Evolutionary conservation across 1,140 invertebrate species (phyloP), one percentile per base, ranked within the genome.

Genomic region (Aricia agestis): DNA sequence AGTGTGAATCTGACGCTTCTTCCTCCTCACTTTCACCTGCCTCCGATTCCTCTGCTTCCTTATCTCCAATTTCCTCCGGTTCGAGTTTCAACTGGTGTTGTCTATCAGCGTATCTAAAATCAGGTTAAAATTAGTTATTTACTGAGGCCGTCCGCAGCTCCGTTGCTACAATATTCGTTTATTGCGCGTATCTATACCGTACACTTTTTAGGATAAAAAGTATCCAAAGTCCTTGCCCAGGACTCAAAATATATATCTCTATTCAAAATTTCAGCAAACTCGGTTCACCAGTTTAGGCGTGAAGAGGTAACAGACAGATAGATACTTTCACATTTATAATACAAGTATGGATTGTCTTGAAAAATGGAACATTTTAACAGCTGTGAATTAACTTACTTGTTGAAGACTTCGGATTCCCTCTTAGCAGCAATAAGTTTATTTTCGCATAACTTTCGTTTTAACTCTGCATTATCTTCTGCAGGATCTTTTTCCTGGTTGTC

Each of bases 21-120:
- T 90, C 87, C 7, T 89, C 87, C 69, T 87, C 89, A 74, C 81
- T 88, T 72, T 89, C 89, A 6, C 83, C 67, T 19, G 87, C 84
- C 3, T 25, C 25, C 45, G 89, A 89, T 66, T 90, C 87, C 68
- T 91, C 87, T 6, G 87, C 87, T 77, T 91, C 89, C 74, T 89
- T 89, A 65, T 91, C 89, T 11, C 83, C 85, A 66, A 91, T 89
- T 78, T 90, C 87, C 71, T 73, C 84, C 59, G 82, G 81, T 77
- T 85, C 87, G 57, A 91, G 76, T 72, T 86, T 85, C 32, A 91
- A 77, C 79, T 82, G 85, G 72, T 80, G 85, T 74, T 91, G 89
- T 74, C 80, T 83, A 65, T 87, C 87, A 41, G 81, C 87, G 86
- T 76, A 91, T 67, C 89, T 91, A 69, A 45, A 81, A 86, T 45